Evolutionary conservation across 2,113 vertebrate genomes (phyloP), one percentile per base, ranked within the genome.

Genomic region (Nematolebias whitei): DNA sequence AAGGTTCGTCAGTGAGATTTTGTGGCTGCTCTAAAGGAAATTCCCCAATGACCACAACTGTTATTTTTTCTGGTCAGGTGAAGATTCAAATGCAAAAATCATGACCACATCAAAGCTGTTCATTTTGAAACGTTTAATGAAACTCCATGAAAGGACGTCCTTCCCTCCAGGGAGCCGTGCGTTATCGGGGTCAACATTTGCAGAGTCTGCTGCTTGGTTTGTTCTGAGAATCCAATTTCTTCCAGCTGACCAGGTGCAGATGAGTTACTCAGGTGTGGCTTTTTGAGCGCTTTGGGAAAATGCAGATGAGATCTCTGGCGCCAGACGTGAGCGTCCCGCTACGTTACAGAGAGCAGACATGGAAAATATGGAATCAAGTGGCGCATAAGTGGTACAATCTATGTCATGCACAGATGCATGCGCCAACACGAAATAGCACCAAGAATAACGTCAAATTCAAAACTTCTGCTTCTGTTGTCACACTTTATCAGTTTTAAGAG

Each of bases 191-290:
- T 76, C 76, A 66, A 40, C 64, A 68, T 41, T n/a, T 64, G 38
- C 69, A 48, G n/a, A 80, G 78, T 38, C 38, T 50, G 56, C 65
- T 71, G 65, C 62, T 72, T 43, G 18, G 50, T 57, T 71, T 76
- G 71, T 51, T 67, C 3, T 47, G 71, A 72, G 59, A 68, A 71
- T 82, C 63, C 26, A 38, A 61, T 76, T 50, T 55, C 22, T 82
- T 80, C 76, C 76, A 60, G 67, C 40, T 56, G 76, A 78, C 47
- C 62, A 71, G 68, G 38, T 80, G 63, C 74, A 72, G 74, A 79
- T 74, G 62, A 82, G 70, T 51, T 72, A 52, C 61, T 85, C 79
- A 78, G 83, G 76, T 86, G 83, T 78, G 62, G 43, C 63, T 20
- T 10, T 59, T 26, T 35, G 51, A 67, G 58, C 69, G 66, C 69